Conservation (phyloP, 92 coral and sea anemone genomes). For the Diadumene lineata region DNA sequence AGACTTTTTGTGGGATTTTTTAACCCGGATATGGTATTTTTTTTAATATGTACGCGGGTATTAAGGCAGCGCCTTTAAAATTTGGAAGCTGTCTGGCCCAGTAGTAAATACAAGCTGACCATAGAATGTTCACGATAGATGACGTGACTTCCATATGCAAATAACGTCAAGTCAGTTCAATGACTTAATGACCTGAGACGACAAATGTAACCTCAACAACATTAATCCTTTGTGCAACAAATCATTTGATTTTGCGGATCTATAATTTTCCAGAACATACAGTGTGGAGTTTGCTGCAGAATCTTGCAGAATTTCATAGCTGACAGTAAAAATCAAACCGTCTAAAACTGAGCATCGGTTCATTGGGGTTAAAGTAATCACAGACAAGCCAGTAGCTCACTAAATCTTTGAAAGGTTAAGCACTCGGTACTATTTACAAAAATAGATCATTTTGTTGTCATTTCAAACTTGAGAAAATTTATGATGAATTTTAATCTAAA, state of each 20-base stretch:
- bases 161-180: constrained; percentile 16
- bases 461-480: neutral
- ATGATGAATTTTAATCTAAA: neutral
- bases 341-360: neutral
- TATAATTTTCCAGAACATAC: neutral
- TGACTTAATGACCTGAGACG: neutral
- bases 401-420: neutral
- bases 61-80: constrained; percentile 2
- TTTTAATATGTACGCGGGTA: neutral
- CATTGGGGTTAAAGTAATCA: neutral
- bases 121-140: constrained; percentile 25
- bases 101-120: neutral
- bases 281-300: neutral
- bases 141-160: constrained; percentile 31
- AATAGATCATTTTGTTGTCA: neutral
- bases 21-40: no score
- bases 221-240: neutral
- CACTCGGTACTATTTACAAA: neutral
- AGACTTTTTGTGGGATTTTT: no score
- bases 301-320: no score
- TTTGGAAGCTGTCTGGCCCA: neutral
- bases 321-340: neutral
- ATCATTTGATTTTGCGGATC: neutral
- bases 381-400: neutral
- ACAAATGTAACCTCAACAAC: neutral